Conservation (phyloP, 2,113 vertebrate species). For the Nyctibius bracteatus region DNA sequence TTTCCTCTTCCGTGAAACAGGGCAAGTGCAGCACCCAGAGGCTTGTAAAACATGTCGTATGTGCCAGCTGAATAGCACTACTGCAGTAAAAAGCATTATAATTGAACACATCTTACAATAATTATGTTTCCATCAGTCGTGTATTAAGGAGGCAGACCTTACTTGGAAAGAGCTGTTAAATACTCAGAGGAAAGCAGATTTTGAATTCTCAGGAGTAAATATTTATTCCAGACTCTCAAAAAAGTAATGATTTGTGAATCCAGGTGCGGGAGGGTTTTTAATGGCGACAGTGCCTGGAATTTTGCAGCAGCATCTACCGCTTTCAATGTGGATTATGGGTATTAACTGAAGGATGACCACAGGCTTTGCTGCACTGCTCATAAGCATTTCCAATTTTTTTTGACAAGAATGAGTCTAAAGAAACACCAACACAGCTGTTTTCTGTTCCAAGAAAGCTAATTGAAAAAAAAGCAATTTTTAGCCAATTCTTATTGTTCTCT, state of each 20-base stretch:
- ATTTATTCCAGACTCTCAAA: background rate
- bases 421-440: background rate
- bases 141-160: background rate
- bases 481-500: background rate
- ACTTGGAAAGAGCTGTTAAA: background rate
- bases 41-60: background rate
- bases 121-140: background rate
- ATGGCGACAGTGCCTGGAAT: background rate
- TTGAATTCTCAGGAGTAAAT: background rate
- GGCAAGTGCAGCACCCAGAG: constrained; percentile 11
- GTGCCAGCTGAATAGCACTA: background rate
- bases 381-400: background rate
- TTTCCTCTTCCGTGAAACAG: background rate
- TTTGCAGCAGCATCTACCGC: background rate
- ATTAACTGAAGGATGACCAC: background rate
- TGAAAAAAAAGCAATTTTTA: background rate
- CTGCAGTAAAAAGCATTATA: background rate
- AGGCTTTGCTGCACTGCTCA: background rate
- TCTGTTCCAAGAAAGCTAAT: background rate
- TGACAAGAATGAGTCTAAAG: background rate
- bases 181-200: background rate
- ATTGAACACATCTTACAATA: background rate
- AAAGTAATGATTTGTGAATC: background rate
- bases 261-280: background rate
- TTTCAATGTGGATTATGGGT: background rate